Percentiles rank a stretch among this genome's conserved stretches.
phyloP scores from a whole-genome alignment of 1,140 invertebrate species.

The Mya arenaria region DNA sequence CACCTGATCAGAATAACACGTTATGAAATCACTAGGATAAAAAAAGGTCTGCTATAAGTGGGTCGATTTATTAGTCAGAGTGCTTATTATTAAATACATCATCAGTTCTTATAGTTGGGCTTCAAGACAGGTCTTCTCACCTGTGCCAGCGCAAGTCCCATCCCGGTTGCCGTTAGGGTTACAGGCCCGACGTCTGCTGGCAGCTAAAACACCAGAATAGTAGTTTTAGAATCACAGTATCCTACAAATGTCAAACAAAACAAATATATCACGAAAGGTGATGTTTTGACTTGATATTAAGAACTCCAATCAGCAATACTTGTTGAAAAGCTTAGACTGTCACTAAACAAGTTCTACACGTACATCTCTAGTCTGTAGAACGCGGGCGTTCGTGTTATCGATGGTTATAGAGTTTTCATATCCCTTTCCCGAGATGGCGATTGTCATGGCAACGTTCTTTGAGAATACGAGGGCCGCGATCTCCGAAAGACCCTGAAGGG shows the following conservation, averaged over 20 bases:
- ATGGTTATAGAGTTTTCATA: constrained; percentile 57
- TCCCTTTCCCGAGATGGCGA: constrained; percentile 13
- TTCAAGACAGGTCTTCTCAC: constrained; percentile 66
- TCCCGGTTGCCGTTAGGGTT: constrained; percentile 18
- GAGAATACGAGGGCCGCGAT: constrained; percentile 68
- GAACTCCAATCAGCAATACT: neutral
- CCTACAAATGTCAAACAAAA: neutral
- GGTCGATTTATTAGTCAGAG: too few species aligned
- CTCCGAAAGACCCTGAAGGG: constrained; percentile 79
- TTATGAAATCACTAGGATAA: too few species aligned
- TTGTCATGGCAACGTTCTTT: constrained; percentile 37
- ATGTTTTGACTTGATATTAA: neutral
- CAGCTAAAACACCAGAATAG: constrained; percentile 17
- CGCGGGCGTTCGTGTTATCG: constrained; percentile 67
- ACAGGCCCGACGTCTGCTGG: constrained; percentile 24
- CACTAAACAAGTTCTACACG: constrained; percentile 49
- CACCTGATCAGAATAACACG: too few species aligned
- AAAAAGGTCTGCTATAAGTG: too few species aligned
- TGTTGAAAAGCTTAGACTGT: neutral
- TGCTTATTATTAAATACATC: too few species aligned
- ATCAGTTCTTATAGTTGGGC: too few species aligned
- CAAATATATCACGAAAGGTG: neutral
- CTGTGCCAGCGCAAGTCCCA: constrained; percentile 88
- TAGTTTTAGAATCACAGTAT: neutral
- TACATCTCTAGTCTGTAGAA: constrained; percentile 70